Evolutionary conservation across 2,888 invertebrate genomes (phyloP).

Genomic region (Graphium colonna): DNA sequence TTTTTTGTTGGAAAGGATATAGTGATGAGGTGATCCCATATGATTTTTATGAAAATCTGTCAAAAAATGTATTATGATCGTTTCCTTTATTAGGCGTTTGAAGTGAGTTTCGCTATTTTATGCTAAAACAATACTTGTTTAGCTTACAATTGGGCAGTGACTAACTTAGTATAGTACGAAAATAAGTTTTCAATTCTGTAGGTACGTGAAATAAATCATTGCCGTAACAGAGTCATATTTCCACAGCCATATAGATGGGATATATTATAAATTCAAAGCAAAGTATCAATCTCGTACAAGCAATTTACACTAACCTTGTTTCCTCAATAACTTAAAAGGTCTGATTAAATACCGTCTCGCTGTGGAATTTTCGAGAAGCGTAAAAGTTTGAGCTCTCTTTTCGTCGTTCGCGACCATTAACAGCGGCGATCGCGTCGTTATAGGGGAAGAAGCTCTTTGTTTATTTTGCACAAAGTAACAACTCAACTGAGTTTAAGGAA

Average conservation of each 20-base stretch:
- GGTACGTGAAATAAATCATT: too few relatives aligned
- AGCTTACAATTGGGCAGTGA: too few relatives aligned
- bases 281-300: constrained; percentile 18
- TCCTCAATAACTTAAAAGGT: constrained; percentile 21
- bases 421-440: constrained; percentile 21
- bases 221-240: too few relatives aligned
- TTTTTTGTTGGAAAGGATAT: too few relatives aligned
- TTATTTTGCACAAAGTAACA: constrained; percentile 22
- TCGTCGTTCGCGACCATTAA: constrained; percentile 23
- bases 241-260: neutral
- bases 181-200: too few relatives aligned
- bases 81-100: too few relatives aligned
- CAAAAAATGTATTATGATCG: too few relatives aligned
- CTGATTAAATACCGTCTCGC: constrained; percentile 23
- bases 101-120: too few relatives aligned
- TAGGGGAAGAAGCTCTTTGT: constrained; percentile 17
- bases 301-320: constrained; percentile 17
- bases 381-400: constrained; percentile 23
- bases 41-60: too few relatives aligned
- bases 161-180: too few relatives aligned
- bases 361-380: constrained; percentile 22
- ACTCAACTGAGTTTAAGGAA: constrained; percentile 22
- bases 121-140: too few relatives aligned
- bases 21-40: too few relatives aligned
- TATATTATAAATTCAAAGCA: neutral